Evolutionary conservation across 2,113 vertebrate species (phyloP), one percentile per base, ranked within the genome.

Genomic region (Empidonax alnorum): DNA sequence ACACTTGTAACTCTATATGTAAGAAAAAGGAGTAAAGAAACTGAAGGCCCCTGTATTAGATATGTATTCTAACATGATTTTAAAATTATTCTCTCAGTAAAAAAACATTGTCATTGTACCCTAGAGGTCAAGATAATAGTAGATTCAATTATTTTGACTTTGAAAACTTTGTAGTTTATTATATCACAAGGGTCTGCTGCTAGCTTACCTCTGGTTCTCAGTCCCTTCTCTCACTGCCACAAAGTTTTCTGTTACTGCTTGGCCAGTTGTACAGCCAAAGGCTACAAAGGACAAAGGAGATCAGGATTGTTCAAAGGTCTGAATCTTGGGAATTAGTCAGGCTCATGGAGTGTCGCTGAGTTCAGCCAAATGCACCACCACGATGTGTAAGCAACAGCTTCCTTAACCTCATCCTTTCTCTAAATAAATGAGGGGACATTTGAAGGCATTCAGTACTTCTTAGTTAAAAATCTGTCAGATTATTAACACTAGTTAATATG

Each of bases 211-310:
- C 35, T 46, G 19, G 5, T 82, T 67, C 53, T 76, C 44, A 21
- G 21, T 10, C 37, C 59, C 12, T 46, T 56, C 23, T 74, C 9
- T 61, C 66, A 22, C 28, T 91, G n/a, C 16, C 23, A 71, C 19
- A 74, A 89, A 41, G 6, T 37, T 67, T 84, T 75, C 52, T 71
- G 22, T n/a, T 63, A 20, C 18, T 25, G 5, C 7, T 67, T 78
- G 71, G 18, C 25, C 61, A 71, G 7, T 14, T 75, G 21, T 25
- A 23, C 19, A 78, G 28, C 10, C n/a, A 78, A 55, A 35, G 8
- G 42, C n/a, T 82, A 46, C 0, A 0, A 49, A 46, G 46, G 14
- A 31, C 19, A 67, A 49, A 68, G 30, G 14, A 79, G 39, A 5
- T 2, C 14, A 33, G 3, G 9, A 37, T 28, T 63, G 14, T 50